Percentiles rank a stretch among this genome's conserved stretches.
Evolutionary conservation across 2,888 invertebrate genomes (phyloP).

Genomic region (Incurvaria masculella): DNA sequence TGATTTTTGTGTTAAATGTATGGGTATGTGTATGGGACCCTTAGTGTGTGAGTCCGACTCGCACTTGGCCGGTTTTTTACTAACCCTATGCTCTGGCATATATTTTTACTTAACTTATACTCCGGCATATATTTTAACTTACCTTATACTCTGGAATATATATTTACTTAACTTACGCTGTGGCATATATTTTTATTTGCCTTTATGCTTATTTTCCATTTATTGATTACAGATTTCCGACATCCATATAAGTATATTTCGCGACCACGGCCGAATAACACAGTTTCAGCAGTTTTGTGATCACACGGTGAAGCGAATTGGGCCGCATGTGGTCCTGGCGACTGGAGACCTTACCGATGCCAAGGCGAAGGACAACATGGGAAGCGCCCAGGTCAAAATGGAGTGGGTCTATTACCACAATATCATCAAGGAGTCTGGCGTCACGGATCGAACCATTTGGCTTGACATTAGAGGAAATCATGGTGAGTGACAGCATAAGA

Average conservation of each 20-base stretch:
- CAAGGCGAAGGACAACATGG: slow-evolving; percentile 72
- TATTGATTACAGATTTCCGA: slow-evolving; percentile 71
- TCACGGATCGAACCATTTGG: slow-evolving; percentile 72
- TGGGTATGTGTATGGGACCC: slow-evolving; percentile 3
- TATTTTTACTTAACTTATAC: slow-evolving; percentile 1
- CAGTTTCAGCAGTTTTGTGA: slow-evolving; percentile 80
- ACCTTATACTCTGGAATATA: background rate
- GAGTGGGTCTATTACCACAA: slow-evolving; percentile 82
- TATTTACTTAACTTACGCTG: background rate
- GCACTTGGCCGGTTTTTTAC: no score
- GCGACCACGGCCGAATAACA: slow-evolving; percentile 68
- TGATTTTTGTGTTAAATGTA: no score
- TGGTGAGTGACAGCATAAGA: slow-evolving; percentile 65
- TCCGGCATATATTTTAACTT: background rate
- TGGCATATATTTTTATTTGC: background rate
- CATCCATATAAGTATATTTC: slow-evolving; percentile 83
- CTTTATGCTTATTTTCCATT: slow-evolving; percentile 4
- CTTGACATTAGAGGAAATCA: slow-evolving; percentile 91
- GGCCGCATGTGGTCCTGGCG: slow-evolving; percentile 75
- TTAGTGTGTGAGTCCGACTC: no score
- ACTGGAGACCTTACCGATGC: slow-evolving; percentile 91
- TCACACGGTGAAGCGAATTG: slow-evolving; percentile 65
- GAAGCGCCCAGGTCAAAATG: slow-evolving; percentile 71
- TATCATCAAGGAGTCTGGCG: slow-evolving; percentile 63
- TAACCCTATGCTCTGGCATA: background rate